Evolutionary conservation across 2,888 invertebrate genomes (phyloP).

Genomic region (Dasypogon diadema): DNA sequence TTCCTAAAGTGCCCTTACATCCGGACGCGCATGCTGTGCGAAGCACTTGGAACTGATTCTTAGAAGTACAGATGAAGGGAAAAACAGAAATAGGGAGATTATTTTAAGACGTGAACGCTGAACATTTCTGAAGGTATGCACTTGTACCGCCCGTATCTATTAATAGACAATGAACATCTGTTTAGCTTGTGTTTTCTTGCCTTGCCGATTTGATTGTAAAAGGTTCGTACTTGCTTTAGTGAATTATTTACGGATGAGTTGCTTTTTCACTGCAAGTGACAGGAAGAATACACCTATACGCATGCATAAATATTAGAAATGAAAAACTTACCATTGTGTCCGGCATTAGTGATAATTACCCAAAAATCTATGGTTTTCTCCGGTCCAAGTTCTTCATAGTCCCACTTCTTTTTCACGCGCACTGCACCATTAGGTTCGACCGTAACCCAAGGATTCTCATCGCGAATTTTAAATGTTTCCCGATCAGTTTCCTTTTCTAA

Average conservation of each 20-base stretch:
- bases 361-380: conserved; percentile 97
- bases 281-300: conserved; percentile 39
- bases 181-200: background rate
- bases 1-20: conserved; percentile 23
- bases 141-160: conserved; percentile 18
- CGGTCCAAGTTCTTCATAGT: conserved; percentile 93
- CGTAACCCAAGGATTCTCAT: conserved; percentile 94
- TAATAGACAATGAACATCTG: conserved; percentile 35
- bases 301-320: conserved; percentile 26
- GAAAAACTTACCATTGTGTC: conserved; percentile 82
- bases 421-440: conserved; percentile 93
- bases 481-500: conserved; percentile 92
- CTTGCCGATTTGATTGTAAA: background rate
- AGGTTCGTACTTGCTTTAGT: conserved; percentile 20
- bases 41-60: background rate
- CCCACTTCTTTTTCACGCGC: conserved; percentile 96
- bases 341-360: conserved; percentile 93
- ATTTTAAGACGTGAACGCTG: conserved; percentile 21
- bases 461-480: conserved; percentile 92
- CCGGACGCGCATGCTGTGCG: conserved; percentile 15
- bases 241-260: background rate
- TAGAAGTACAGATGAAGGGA: background rate
- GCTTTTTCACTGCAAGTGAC: conserved; percentile 28
- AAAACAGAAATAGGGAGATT: background rate
- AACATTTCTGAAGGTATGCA: conserved; percentile 40